A percentile compares a stretch with the other conserved stretches of the same genome.
Conservation (phyloP, 2,113 vertebrate genomes). For the Misgurnus mizolepis region DNA sequence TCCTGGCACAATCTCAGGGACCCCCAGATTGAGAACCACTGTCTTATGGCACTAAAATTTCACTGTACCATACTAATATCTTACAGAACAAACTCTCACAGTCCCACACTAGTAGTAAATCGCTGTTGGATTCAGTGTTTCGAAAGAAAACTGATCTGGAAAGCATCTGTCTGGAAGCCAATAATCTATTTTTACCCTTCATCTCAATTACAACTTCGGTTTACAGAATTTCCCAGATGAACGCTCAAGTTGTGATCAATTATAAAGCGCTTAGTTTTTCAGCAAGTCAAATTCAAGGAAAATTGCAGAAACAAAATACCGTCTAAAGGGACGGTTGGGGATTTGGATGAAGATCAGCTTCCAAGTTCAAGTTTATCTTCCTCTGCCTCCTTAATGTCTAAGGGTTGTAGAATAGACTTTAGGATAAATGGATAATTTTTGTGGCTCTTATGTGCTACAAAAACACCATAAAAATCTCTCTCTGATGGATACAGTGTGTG, state of each 20-base stretch:
- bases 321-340: neutral
- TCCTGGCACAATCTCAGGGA: no score
- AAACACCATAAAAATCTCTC: neutral
- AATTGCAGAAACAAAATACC: neutral
- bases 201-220: neutral
- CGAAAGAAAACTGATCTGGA: conserved; percentile 14
- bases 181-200: conserved; percentile 9
- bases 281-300: conserved; percentile 5
- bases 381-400: no score
- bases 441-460: no score
- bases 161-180: conserved; percentile 12
- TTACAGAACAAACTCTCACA: neutral
- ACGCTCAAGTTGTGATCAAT: conserved; percentile 22
- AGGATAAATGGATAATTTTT: neutral
- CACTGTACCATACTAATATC: neutral
- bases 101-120: neutral
- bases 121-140: neutral
- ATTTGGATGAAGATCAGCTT: conserved; percentile 7
- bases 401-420: neutral
- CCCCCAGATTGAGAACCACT: no score
- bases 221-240: conserved; percentile 17
- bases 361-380: no score
- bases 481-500: neutral
- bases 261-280: conserved; percentile 23
- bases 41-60: neutral